Conservation (phyloP, 2,113 vertebrate genomes). For the Isurus oxyrinchus region DNA sequence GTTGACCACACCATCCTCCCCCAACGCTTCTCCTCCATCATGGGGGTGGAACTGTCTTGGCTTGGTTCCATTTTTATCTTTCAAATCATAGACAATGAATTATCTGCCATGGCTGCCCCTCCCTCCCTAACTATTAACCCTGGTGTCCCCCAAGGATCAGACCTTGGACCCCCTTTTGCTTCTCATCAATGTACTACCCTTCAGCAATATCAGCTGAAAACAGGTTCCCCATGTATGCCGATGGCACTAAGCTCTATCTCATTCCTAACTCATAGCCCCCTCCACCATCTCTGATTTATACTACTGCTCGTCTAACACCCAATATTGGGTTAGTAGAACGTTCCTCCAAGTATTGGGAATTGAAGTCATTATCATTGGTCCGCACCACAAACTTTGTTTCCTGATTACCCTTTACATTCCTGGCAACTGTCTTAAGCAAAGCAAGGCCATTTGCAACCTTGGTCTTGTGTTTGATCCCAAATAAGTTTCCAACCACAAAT, state of each 20-base stretch:
- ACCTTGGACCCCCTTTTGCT: not conserved
- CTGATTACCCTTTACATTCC: not conserved
- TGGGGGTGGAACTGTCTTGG: not conserved
- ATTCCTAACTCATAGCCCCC: not conserved
- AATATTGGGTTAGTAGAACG: not conserved
- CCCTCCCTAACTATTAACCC: not conserved
- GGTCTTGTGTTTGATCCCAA: not conserved
- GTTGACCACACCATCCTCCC: not conserved
- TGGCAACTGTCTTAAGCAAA: not conserved
- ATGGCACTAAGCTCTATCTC: not conserved
- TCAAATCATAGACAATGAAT: not conserved
- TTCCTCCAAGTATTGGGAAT: not conserved
- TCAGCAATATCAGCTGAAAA: not conserved
- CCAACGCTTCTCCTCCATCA: not conserved
- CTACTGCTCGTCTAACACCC: no score
- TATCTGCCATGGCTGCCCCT: not conserved
- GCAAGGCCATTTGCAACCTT: not conserved
- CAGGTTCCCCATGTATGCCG: not conserved
- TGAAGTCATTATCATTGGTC: not conserved
- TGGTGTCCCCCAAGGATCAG: not conserved
- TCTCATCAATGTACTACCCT: not conserved
- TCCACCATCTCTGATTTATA: not conserved
- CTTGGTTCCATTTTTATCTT: not conserved
- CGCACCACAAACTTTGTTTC: not conserved
- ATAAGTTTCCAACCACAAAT: not conserved